Conservation (phyloP, 2,797 vertebrate species). For the Sebastes variabilis region DNA sequence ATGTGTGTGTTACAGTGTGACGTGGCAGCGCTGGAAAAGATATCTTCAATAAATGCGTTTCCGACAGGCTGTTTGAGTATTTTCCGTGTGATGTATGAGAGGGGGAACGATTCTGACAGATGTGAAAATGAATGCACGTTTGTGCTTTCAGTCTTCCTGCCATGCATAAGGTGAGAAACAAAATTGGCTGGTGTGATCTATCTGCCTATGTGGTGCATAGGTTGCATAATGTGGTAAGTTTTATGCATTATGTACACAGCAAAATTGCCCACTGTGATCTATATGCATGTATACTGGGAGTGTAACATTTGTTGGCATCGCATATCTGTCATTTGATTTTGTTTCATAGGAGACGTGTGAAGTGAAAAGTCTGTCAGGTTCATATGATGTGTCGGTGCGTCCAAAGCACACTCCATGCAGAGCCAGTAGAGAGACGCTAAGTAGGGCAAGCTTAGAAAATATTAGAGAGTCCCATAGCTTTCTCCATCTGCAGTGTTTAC, state of each 20-base stretch:
- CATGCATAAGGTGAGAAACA: not conserved
- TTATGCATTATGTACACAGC: not conserved
- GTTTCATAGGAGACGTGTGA: not conserved
- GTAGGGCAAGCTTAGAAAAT: not conserved
- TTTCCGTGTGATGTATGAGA: slow-evolving; percentile 57
- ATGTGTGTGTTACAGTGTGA: not conserved
- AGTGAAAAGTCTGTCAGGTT: not conserved
- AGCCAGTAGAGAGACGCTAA: not conserved
- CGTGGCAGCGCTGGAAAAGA: not conserved
- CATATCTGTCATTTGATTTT: not conserved
- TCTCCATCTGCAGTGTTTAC: not conserved
- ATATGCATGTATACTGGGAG: not conserved
- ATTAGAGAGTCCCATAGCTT: not conserved
- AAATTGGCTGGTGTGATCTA: slow-evolving; percentile 15
- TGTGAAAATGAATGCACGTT: slow-evolving; percentile 52
- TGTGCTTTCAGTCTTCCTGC: slow-evolving; percentile 17
- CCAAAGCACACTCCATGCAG: not conserved
- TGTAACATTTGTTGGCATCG: not conserved
- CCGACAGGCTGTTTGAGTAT: slow-evolving; percentile 4
- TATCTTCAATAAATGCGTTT: not conserved
- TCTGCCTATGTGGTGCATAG: not conserved
- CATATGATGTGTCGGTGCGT: not conserved
- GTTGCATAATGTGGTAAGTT: not conserved
- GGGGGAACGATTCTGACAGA: slow-evolving; percentile 37
- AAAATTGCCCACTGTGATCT: not conserved